A percentile compares a stretch with the other conserved stretches of the same genome.
phyloP scores from a whole-genome alignment of 2,888 invertebrate genomes.

The Drosophila acutilabella region DNA sequence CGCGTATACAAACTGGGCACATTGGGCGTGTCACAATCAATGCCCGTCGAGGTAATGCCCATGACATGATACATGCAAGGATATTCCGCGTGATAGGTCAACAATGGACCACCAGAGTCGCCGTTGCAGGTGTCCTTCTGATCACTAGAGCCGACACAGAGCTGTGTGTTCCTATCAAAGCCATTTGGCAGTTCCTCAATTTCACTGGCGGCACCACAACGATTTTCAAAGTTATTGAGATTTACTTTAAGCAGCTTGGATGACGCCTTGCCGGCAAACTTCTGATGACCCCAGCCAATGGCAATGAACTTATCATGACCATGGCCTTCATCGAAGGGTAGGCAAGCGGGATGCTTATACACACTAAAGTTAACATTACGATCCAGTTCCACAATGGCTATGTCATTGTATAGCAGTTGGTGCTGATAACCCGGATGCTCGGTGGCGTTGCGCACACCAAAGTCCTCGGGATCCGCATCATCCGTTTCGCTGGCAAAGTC shows the following conservation, averaged over 20 bases:
- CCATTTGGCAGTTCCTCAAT: constrained; percentile 61
- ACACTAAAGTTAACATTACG: constrained; percentile 81
- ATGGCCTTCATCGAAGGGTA: constrained; percentile 77
- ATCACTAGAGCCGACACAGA: constrained; percentile 75
- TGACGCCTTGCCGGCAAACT: constrained; percentile 76
- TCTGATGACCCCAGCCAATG: constrained; percentile 86
- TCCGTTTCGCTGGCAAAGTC: constrained; percentile 75
- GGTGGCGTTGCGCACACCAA: constrained; percentile 64
- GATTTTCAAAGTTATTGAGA: constrained; percentile 83
- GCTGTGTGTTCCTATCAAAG: constrained; percentile 55
- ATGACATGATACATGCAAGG: constrained; percentile 76
- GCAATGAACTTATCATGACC: constrained; percentile 80
- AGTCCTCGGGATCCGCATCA: constrained; percentile 80
- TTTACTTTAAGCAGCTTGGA: constrained; percentile 86
- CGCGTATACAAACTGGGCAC: constrained; percentile 74
- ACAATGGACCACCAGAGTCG: constrained; percentile 80
- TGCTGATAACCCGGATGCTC: constrained; percentile 84
- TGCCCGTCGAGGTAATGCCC: constrained; percentile 74
- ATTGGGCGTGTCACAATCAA: constrained; percentile 66
- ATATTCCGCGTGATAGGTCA: constrained; percentile 63
- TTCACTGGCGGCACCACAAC: constrained; percentile 50
- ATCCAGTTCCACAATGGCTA: constrained; percentile 86
- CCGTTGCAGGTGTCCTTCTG: constrained; percentile 78
- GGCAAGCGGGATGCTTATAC: constrained; percentile 85
- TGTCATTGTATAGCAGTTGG: constrained; percentile 86